A percentile compares a stretch with the other conserved stretches of the same genome.
Conservation (phyloP, 2,113 vertebrate genomes). For the Ceyx melanurus region DNA sequence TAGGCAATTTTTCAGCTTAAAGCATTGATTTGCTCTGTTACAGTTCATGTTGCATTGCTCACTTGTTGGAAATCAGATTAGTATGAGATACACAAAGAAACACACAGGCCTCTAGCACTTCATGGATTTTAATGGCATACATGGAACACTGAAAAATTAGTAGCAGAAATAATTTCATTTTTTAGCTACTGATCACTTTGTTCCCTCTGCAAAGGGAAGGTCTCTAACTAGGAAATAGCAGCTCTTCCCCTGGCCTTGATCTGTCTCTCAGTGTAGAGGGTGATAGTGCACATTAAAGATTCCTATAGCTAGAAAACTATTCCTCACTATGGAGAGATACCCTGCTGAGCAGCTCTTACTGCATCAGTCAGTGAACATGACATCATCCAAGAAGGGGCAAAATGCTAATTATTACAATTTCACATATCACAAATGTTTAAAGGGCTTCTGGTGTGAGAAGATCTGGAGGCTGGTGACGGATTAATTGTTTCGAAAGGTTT, state of each 20-base stretch:
- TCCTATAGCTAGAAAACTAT: not conserved
- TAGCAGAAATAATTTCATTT: not conserved
- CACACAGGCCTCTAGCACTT: not conserved
- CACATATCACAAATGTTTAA: not conserved
- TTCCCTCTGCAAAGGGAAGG: not conserved
- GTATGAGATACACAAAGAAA: not conserved
- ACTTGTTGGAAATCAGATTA: not conserved
- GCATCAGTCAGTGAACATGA: not conserved
- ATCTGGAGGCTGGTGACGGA: not conserved
- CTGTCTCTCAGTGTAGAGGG: not conserved
- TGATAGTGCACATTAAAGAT: not conserved
- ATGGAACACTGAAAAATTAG: not conserved
- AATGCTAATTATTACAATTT: not conserved
- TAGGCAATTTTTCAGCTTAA: not conserved
- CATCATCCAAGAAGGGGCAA: not conserved
- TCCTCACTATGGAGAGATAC: not conserved
- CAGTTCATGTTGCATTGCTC: not conserved
- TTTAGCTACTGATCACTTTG: not conserved
- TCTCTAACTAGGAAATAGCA: not conserved
- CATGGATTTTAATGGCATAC: not conserved
- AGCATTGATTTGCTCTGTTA: not conserved
- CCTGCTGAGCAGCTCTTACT: not conserved
- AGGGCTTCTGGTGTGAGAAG: slow-evolving; percentile 11
- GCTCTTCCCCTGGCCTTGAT: not conserved
- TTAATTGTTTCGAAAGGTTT: not conserved